These are phyloP conservation scores for Siniperca obscura DNA, from an alignment of 2,797 vertebrate genomes.

Conservation along the genomic window DNA sequence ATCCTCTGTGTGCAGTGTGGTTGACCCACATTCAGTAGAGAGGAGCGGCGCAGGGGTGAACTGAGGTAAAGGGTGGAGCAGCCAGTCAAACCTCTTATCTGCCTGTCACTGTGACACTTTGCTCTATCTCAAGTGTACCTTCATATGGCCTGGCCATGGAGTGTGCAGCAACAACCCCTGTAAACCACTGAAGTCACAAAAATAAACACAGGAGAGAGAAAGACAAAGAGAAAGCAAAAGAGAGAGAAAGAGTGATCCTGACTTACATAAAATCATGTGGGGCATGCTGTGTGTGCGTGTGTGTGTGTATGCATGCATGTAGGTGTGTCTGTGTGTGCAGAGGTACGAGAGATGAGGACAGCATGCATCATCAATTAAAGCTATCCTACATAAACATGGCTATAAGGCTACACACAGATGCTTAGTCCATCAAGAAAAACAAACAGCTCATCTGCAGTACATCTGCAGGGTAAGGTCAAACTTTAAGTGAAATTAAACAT, in stretches of 20 bases:
- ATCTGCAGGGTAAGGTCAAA: constrained; percentile 24
- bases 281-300: background rate
- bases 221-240: constrained; percentile 17
- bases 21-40: constrained; percentile 74
- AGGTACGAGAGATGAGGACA: constrained; percentile 1
- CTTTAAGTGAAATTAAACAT: constrained; percentile 8
- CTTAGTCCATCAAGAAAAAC: constrained; percentile 39
- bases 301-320: background rate
- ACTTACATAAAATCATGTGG: constrained; percentile 4
- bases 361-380: constrained; percentile 27
- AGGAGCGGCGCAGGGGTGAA: constrained; percentile 60
- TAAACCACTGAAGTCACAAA: constrained; percentile 55
- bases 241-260: background rate
- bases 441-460: constrained; percentile 36
- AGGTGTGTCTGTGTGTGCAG: background rate
- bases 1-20: constrained; percentile 48
- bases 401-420: constrained; percentile 32
- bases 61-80: constrained; percentile 78
- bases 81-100: constrained; percentile 71
- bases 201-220: constrained; percentile 43
- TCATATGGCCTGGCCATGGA: constrained; percentile 48
- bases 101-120: constrained; percentile 63
- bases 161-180: constrained; percentile 50
- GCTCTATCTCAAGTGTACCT: constrained; percentile 71
- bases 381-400: constrained; percentile 39